Evolutionary conservation across 2,888 invertebrate species (phyloP).

Genomic region (Synergus gifuensis): DNA sequence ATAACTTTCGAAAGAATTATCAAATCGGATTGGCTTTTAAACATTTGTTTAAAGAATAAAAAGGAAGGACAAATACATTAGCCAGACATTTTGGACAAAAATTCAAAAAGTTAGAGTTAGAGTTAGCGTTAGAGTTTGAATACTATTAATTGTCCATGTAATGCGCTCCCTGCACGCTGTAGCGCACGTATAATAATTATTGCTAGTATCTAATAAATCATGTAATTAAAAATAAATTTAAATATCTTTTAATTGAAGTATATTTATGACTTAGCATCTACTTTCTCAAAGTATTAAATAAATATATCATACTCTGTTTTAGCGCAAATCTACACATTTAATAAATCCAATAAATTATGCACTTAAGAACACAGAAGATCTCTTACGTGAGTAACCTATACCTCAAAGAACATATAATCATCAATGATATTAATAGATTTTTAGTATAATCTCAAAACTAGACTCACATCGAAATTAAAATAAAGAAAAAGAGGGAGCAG

Average conservation of each 20-base stretch:
- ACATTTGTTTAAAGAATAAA: too few relatives aligned
- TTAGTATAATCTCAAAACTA: constrained; percentile 8
- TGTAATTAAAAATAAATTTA: background rate
- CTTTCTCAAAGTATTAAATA: background rate
- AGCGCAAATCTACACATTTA: background rate
- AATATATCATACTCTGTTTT: constrained; percentile 8
- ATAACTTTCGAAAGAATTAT: too few relatives aligned
- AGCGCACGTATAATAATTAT: too few relatives aligned
- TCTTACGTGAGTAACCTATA: background rate
- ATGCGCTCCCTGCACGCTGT: too few relatives aligned
- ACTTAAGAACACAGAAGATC: constrained; percentile 7
- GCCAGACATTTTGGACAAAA: too few relatives aligned
- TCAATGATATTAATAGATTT: constrained; percentile 33
- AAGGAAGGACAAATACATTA: too few relatives aligned
- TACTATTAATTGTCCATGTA: too few relatives aligned
- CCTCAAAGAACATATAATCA: constrained; percentile 23
- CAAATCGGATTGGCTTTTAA: too few relatives aligned
- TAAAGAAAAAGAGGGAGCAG: background rate
- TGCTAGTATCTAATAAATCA: too few relatives aligned
- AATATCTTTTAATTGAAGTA: background rate
- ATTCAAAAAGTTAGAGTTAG: too few relatives aligned
- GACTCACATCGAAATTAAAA: background rate
- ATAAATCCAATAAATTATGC: constrained; percentile 20
- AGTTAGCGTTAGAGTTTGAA: too few relatives aligned
- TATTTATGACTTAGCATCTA: background rate